phyloP scores from a whole-genome alignment of 2,113 vertebrate species.

The Promerops cafer region DNA sequence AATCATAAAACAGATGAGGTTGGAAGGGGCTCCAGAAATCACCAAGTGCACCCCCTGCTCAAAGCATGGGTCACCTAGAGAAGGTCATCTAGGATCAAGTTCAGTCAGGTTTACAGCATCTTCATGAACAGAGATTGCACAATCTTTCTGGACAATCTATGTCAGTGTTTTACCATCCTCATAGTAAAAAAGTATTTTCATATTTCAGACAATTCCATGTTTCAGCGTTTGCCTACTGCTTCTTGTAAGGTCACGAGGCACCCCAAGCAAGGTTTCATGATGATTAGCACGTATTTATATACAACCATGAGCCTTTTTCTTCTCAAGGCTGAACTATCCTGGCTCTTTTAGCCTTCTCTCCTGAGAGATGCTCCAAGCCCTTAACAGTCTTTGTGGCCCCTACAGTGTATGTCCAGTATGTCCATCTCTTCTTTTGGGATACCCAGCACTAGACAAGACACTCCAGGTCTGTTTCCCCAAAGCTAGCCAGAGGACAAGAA shows the following conservation, averaged over 20 bases:
- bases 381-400: background rate
- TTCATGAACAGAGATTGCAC: background rate
- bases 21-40: background rate
- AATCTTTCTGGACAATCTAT: background rate
- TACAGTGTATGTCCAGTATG: background rate
- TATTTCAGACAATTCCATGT: background rate
- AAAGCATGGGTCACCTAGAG: background rate
- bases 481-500: background rate
- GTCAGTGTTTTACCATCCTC: background rate
- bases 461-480: background rate
- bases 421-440: background rate
- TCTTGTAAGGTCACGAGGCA: accelerated
- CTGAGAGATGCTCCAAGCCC: background rate
- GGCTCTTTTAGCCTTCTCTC: background rate
- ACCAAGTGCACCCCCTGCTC: background rate
- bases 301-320: background rate
- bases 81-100: background rate
- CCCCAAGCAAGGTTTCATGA: background rate
- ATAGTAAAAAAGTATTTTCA: background rate
- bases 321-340: background rate
- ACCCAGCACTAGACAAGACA: background rate
- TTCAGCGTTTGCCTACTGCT: background rate
- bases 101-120: background rate
- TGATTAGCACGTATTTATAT: background rate
- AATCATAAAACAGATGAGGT: background rate